Evolutionary conservation across 2,888 invertebrate genomes (phyloP).

Genomic region (Podotricha telesiphe): DNA sequence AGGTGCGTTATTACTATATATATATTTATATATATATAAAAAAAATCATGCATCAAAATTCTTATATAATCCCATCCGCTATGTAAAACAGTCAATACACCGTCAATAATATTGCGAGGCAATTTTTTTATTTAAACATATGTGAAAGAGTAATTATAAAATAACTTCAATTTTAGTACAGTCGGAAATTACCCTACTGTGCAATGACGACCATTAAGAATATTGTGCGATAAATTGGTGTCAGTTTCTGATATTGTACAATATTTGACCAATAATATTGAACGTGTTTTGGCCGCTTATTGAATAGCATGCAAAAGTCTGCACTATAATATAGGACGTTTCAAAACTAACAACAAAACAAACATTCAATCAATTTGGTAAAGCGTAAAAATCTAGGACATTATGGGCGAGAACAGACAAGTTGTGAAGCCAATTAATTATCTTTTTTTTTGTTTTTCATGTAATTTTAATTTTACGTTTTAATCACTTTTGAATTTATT

Average conservation of each 20-base stretch:
- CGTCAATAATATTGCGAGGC: background rate
- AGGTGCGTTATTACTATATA: background rate
- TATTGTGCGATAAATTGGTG: too few species aligned
- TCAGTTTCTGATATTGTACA: background rate
- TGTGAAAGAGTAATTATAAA: too few species aligned
- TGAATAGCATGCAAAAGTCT: constrained; percentile 49
- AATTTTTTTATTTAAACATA: too few species aligned
- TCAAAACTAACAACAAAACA: constrained; percentile 42
- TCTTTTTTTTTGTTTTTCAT: constrained; percentile 9
- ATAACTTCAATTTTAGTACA: too few species aligned
- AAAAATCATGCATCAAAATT: constrained; percentile 21
- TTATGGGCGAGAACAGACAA: constrained; percentile 39
- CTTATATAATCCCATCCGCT: background rate
- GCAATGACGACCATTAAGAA: too few species aligned
- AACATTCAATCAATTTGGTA: constrained; percentile 42
- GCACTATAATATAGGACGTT: constrained; percentile 47
- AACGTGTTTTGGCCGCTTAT: constrained; percentile 34
- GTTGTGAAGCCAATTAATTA: background rate
- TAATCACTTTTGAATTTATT: too few species aligned
- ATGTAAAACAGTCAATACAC: constrained; percentile 8
- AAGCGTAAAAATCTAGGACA: constrained; percentile 45
- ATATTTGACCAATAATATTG: background rate
- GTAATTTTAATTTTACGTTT: background rate
- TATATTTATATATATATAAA: background rate
- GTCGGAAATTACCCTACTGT: too few species aligned